These are phyloP conservation scores for Pao palembangensis DNA, from an alignment of 2,113 vertebrate species.

Conservation along the genomic window DNA sequence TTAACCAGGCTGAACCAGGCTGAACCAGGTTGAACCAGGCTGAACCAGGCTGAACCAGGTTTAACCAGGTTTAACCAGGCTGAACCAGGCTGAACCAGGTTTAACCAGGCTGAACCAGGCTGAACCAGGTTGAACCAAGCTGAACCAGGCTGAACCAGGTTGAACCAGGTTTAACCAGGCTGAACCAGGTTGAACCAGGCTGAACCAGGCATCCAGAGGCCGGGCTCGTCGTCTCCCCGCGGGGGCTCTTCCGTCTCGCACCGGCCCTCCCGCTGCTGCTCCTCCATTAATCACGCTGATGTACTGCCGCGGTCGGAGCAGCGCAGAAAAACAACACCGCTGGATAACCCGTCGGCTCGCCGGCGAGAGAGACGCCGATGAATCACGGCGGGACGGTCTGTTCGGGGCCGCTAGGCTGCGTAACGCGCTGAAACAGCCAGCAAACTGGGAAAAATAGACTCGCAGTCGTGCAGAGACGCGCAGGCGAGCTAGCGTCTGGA, in stretches of 20 bases:
- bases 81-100: no score
- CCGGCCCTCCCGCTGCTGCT: slow-evolving; percentile 35
- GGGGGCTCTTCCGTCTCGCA: slow-evolving; percentile 37
- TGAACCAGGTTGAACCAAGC: no score
- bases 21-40: no score
- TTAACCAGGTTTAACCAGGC: no score
- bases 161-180: no score
- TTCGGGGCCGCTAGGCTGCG: not conserved
- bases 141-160: no score
- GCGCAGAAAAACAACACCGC: slow-evolving; percentile 53
- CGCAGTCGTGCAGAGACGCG: not conserved
- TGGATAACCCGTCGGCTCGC: slow-evolving; percentile 41
- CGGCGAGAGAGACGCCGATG: not conserved
- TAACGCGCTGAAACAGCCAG: slow-evolving; percentile 9
- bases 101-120: no score
- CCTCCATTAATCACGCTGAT: slow-evolving; percentile 72
- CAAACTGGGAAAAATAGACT: not conserved
- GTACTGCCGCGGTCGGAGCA: slow-evolving; percentile 41
- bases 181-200: no score
- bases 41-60: no score
- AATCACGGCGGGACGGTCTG: slow-evolving; percentile 9
- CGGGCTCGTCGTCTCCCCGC: slow-evolving; percentile 35
- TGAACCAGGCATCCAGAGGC: no score
- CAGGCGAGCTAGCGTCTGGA: no score
- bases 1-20: no score